Conservation (phyloP, 2,888 invertebrate genomes). For the Drosophila siamana region DNA sequence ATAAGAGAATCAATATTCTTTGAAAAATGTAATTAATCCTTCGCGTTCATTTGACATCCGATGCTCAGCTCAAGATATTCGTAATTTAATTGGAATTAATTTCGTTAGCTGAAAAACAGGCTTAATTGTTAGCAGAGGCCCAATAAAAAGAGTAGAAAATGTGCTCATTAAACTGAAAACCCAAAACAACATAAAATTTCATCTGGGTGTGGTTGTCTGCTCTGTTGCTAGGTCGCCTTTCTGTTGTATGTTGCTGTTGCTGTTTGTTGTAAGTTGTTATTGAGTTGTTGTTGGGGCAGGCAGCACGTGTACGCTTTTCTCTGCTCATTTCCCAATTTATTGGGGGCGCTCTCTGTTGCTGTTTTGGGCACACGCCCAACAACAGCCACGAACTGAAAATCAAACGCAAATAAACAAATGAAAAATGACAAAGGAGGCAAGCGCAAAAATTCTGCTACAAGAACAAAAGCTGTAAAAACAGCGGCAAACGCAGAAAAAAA, state of each 20-base stretch:
- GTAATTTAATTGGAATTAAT: not conserved
- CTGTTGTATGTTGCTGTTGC: conserved; percentile 9
- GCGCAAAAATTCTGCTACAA: conserved; percentile 3
- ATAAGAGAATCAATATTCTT: not conserved
- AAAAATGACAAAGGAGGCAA: conserved; percentile 14
- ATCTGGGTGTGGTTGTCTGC: conserved; percentile 29
- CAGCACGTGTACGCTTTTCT: conserved; percentile 40
- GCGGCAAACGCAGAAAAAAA: conserved; percentile 9
- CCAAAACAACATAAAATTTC: conserved; percentile 1
- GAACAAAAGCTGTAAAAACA: conserved; percentile 2
- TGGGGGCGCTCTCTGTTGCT: not conserved
- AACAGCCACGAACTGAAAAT: conserved; percentile 28
- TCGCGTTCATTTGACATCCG: no score
- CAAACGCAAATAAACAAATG: conserved; percentile 26
- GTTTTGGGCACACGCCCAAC: conserved; percentile 58
- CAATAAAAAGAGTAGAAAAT: conserved; percentile 2
- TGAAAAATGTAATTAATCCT: not conserved
- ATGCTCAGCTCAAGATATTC: not conserved
- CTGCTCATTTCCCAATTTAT: not conserved
- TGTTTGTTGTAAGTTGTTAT: conserved; percentile 13
- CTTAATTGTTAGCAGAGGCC: not conserved
- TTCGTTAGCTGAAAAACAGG: not conserved
- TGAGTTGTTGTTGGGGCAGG: not conserved
- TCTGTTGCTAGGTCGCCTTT: conserved; percentile 41
- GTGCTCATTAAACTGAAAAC: not conserved